Evolutionary conservation across 2,888 invertebrate species (phyloP).

Genomic region (Toxonevra muliebris): DNA sequence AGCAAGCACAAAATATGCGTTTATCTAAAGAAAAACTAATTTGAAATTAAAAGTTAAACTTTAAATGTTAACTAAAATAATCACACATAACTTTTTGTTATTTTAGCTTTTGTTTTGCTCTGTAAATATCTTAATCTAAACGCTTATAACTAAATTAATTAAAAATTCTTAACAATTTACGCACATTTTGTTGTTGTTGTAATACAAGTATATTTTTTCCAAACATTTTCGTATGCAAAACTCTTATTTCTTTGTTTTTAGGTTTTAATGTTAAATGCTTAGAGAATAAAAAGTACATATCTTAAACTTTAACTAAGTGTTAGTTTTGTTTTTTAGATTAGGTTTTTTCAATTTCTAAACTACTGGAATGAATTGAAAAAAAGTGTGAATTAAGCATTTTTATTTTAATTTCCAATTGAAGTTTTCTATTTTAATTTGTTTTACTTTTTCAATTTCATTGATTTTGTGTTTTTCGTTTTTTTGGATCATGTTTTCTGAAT

Average conservation of each 20-base stretch:
- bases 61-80: neutral
- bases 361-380: neutral
- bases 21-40: constrained; percentile 35
- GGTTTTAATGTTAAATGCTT: neutral
- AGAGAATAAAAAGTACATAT: neutral
- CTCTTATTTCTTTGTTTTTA: neutral
- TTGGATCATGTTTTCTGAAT: neutral
- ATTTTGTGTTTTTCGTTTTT: neutral
- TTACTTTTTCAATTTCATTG: neutral
- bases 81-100: neutral
- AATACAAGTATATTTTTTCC: neutral
- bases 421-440: constrained; percentile 19
- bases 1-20: constrained; percentile 46
- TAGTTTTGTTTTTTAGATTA: neutral
- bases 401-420: constrained; percentile 26
- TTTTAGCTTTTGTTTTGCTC: too few species aligned
- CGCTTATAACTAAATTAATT: too few species aligned
- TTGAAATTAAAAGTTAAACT: neutral
- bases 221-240: neutral
- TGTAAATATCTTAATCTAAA: too few species aligned
- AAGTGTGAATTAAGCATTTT: neutral
- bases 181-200: neutral
- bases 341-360: neutral
- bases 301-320: too few species aligned
- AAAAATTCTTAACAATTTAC: neutral